Base-by-base conservation (phyloP, 1,140 invertebrate genomes). In the Penaeus indicus region DNA sequence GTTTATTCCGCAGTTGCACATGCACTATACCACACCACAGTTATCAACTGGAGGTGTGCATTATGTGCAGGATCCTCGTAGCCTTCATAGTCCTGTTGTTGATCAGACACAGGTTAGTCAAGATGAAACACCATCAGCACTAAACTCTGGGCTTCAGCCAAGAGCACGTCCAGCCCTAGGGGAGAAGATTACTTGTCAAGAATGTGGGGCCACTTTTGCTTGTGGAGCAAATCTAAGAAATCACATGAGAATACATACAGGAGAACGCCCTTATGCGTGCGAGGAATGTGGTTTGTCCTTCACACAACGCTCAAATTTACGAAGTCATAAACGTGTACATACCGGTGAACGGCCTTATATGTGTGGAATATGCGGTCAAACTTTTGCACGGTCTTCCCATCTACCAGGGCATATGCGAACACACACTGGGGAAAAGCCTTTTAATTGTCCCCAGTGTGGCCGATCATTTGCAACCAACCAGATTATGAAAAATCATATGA, bases 261-360 rank as follows among this genome's bases (percentile, higher is more conserved):
- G 97, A 21, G 97, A 98, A 92, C 98, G 98, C 91, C 98, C 98
- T 0, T 99, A 97, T 93, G 96, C 96, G 90, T 99, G 90, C 77
- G 90, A 90, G 54, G 87, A 85, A 63, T 91, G 90, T 77, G 89
- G 88, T 7, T 84, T 82, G 72, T 84, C 82, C 22, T 91, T 91
- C 78, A 89, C 90, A 25, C 88, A 90, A 64, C 79, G 86, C 61
- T 91, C 90, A 22, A 99, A 98, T 91, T 94, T 99, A 85, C 96
- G 97, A 54, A 97, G 97, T 18, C 98, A 99, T 92, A 94, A 97
- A 69, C 94, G 97, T 62, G 96, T 96, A n/a, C 95, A 95, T 91
- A 95, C 95, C 2, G 94, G 94, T 4, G 93, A 94, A 88, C 95
- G 96, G 90, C 94, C 95, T 3, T 95, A 94, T 92, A 95, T 95